These are phyloP conservation scores for Scophthalmus maximus DNA, from an alignment of 2,113 vertebrate genomes.

Conservation along the genomic window DNA sequence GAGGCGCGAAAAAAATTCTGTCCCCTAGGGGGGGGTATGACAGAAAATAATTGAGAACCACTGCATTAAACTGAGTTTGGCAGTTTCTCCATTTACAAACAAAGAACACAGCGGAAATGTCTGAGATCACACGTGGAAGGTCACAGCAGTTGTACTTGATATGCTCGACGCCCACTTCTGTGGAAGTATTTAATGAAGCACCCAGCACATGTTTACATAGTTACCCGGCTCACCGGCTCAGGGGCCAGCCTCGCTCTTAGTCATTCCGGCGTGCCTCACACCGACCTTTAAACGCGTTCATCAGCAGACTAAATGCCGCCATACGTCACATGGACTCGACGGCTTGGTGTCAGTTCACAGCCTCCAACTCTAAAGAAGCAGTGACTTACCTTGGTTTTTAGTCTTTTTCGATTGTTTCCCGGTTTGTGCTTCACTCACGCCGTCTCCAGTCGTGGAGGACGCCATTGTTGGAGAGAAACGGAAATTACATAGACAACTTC, in stretches of 20 bases:
- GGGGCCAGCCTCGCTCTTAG: too few species aligned
- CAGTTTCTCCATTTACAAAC: too few species aligned
- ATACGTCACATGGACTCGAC: fast-evolving
- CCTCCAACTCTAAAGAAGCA: fast-evolving
- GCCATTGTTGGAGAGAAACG: constrained; percentile 69
- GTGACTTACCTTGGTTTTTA: constrained; percentile 57
- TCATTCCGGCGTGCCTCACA: too few species aligned
- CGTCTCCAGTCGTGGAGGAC: constrained; percentile 52
- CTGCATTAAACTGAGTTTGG: constrained; percentile 5
- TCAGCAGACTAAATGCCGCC: too few species aligned
- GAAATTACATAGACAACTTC: constrained; percentile 42
- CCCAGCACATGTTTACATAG: constrained; percentile 2
- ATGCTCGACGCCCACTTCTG: too few species aligned
- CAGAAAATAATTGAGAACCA: too few species aligned
- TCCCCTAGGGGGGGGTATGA: too few species aligned
- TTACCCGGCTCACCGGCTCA: constrained; percentile 16
- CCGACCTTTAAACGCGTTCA: too few species aligned
- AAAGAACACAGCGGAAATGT: too few species aligned
- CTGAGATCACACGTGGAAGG: too few species aligned
- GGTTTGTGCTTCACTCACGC: constrained; percentile 61
- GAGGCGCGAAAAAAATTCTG: too few species aligned
- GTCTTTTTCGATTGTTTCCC: constrained; percentile 66
- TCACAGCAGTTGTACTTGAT: too few species aligned
- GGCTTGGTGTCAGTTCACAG: fast-evolving
- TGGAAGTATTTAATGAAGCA: neutral